Evolutionary conservation across 2,797 vertebrate species (phyloP).

Genomic region (Erpetoichthys calabaricus): DNA sequence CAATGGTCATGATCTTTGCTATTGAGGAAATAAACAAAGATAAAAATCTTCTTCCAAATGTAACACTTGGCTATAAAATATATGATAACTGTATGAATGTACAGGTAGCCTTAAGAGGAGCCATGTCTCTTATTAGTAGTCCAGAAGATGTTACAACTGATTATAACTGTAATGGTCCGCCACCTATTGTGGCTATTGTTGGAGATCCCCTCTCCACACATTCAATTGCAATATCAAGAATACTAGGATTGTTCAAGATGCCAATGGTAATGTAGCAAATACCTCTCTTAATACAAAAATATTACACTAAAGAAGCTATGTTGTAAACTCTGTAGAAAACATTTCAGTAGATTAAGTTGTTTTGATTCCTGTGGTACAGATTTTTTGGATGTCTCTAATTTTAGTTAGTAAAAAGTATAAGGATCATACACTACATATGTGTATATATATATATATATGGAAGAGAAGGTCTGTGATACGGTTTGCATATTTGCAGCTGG

Average conservation of each 20-base stretch:
- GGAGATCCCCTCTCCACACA: slow-evolving; percentile 51
- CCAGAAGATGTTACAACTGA: slow-evolving; percentile 12
- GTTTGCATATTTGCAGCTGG: too few species aligned
- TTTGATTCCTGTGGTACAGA: too few species aligned
- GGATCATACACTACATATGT: too few species aligned
- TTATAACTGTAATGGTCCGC: slow-evolving; percentile 31
- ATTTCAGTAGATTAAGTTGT: too few species aligned
- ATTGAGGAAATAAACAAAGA: slow-evolving; percentile 35
- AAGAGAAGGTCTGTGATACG: too few species aligned
- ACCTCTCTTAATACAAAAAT: too few species aligned
- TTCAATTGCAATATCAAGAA: slow-evolving; percentile 42
- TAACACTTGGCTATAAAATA: slow-evolving; percentile 35
- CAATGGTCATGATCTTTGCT: slow-evolving; percentile 36
- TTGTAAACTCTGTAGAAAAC: too few species aligned
- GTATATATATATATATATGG: too few species aligned
- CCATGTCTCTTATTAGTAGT: slow-evolving; percentile 11
- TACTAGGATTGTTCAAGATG: slow-evolving; percentile 43
- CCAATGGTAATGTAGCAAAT: slow-evolving; percentile 39
- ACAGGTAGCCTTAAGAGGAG: slow-evolving; percentile 24
- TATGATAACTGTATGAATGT: slow-evolving; percentile 33
- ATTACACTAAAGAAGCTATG: too few species aligned
- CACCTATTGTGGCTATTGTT: slow-evolving; percentile 45
- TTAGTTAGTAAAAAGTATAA: too few species aligned
- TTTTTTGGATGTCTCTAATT: too few species aligned
- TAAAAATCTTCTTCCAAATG: slow-evolving; percentile 29